Evolutionary conservation across 2,888 invertebrate genomes (phyloP).

Genomic region (Girardia tigrina): DNA sequence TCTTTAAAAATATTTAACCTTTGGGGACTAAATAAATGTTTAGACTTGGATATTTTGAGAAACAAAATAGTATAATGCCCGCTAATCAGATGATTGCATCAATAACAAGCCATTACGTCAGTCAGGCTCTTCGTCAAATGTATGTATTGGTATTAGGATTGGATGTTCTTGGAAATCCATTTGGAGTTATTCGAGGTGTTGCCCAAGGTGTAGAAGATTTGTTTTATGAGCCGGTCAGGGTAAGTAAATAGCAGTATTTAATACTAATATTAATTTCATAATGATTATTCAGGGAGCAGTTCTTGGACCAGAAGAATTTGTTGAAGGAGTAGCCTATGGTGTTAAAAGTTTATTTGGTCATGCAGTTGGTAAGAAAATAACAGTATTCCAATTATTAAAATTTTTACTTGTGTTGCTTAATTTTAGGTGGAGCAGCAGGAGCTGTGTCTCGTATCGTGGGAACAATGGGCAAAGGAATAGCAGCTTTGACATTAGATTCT

Average conservation of each 20-base stretch:
- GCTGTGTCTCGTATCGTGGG: slow-evolving; percentile 70
- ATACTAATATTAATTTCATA: not conserved
- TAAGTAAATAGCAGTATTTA: slow-evolving; percentile 46
- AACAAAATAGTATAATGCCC: slow-evolving; percentile 55
- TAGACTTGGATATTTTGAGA: slow-evolving; percentile 80
- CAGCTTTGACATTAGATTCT: slow-evolving; percentile 79
- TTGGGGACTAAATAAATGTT: not conserved
- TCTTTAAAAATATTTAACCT: not conserved
- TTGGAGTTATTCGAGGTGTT: slow-evolving; percentile 84
- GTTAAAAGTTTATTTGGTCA: slow-evolving; percentile 84
- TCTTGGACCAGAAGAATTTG: slow-evolving; percentile 87
- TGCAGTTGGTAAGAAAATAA: slow-evolving; percentile 59
- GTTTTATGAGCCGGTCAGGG: slow-evolving; percentile 96
- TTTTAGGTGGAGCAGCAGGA: slow-evolving; percentile 77
- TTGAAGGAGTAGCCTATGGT: slow-evolving; percentile 82
- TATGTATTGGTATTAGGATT: slow-evolving; percentile 89
- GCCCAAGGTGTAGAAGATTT: slow-evolving; percentile 90
- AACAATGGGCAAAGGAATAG: slow-evolving; percentile 65
- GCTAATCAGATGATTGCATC: slow-evolving; percentile 53
- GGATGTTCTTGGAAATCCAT: slow-evolving; percentile 98
- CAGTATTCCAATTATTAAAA: slow-evolving; percentile 28
- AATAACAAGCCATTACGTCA: slow-evolving; percentile 39
- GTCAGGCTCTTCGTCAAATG: slow-evolving; percentile 77
- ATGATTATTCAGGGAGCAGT: slow-evolving; percentile 32
- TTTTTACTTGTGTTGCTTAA: slow-evolving; percentile 21